Conservation (phyloP, 2,888 invertebrate genomes). For the Harpalus rufipes region DNA sequence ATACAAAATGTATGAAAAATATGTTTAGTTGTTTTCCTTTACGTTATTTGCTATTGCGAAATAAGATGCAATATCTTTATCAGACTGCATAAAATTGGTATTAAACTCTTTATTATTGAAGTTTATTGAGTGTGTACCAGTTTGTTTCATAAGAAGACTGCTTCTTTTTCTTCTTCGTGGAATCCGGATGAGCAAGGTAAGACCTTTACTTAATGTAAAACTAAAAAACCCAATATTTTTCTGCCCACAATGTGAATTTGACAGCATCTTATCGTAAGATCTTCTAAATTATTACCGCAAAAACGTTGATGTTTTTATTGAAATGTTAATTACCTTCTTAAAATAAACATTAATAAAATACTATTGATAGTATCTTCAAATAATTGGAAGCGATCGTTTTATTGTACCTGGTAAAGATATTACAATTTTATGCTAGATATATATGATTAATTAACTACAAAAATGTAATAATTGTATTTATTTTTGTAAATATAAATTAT, state of each 20-base stretch:
- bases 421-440: too few relatives aligned
- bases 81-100: too few relatives aligned
- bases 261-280: neutral
- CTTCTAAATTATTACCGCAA: neutral
- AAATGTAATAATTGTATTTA: too few relatives aligned
- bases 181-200: neutral
- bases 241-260: neutral
- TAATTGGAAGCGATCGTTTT: too few relatives aligned
- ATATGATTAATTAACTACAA: too few relatives aligned
- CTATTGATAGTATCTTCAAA: neutral
- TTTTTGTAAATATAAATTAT: too few relatives aligned
- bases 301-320: neutral
- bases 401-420: too few relatives aligned
- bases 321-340: neutral
- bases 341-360: neutral
- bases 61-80: neutral
- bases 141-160: neutral
- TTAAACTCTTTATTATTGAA: too few relatives aligned
- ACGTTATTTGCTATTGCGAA: neutral
- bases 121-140: too few relatives aligned
- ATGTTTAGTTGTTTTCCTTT: neutral
- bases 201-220: neutral
- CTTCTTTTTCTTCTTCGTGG: neutral
- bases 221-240: neutral
- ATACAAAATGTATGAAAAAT: constrained; percentile 7